Conservation (phyloP, 2,113 vertebrate species). For the Vidua chalybeata region DNA sequence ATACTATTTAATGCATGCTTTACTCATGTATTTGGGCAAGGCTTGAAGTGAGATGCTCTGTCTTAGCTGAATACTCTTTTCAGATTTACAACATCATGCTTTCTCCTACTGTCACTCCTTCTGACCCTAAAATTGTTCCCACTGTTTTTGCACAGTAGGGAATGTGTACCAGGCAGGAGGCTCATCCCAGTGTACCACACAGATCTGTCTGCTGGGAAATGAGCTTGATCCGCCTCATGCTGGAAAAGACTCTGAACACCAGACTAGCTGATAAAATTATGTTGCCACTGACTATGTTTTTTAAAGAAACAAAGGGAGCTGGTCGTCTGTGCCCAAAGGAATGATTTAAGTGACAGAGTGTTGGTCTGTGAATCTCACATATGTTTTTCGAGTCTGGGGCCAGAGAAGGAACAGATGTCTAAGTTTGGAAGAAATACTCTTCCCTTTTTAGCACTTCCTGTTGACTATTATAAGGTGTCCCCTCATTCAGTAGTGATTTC, state of each 20-base stretch:
- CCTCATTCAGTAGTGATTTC: neutral
- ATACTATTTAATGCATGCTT: neutral
- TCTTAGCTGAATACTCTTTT: neutral
- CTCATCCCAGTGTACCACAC: neutral
- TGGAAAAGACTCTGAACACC: constrained; percentile 12
- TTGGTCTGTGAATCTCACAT: constrained; percentile 24
- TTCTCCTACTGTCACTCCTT: neutral
- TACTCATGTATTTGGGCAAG: neutral
- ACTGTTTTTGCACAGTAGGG: neutral
- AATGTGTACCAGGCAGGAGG: neutral
- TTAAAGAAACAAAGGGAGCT: constrained; percentile 31
- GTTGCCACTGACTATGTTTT: neutral
- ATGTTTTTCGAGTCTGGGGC: neutral
- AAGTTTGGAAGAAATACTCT: constrained; percentile 5
- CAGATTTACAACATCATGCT: neutral
- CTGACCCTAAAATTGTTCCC: neutral
- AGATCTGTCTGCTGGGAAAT: neutral
- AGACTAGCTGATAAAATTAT: constrained; percentile 10
- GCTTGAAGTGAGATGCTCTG: neutral
- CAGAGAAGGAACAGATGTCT: constrained; percentile 34
- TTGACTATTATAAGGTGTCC: neutral
- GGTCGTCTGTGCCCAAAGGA: neutral
- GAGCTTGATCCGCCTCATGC: neutral
- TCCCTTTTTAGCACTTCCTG: neutral
- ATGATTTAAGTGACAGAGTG: neutral